Evolutionary conservation across 2,113 vertebrate genomes (phyloP).

Genomic region (Istiophorus platypterus): DNA sequence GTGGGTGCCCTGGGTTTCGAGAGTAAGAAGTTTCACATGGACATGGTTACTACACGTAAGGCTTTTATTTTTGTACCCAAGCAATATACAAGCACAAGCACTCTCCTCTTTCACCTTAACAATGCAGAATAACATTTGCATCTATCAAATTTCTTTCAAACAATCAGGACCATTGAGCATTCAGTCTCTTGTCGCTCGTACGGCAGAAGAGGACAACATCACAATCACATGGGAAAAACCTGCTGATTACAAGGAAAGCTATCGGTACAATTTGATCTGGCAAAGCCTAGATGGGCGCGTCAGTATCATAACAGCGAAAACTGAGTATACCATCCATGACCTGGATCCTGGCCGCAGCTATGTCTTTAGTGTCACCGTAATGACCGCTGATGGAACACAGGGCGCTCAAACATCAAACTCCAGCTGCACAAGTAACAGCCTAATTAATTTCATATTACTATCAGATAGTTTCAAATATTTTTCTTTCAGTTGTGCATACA

Average conservation of each 20-base stretch:
- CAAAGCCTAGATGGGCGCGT: accelerated
- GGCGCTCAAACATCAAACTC: neutral
- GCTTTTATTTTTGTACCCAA: neutral
- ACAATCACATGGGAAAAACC: constrained; percentile 70
- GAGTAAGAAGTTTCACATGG: constrained; percentile 37
- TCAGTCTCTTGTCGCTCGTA: neutral
- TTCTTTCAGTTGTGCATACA: neutral
- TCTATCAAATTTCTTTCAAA: constrained; percentile 5
- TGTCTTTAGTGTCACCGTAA: constrained; percentile 72
- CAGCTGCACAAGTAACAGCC: constrained; percentile 80
- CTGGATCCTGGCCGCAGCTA: constrained; percentile 81
- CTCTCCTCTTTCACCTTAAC: neutral
- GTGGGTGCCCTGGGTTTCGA: constrained; percentile 46
- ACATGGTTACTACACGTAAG: constrained; percentile 76
- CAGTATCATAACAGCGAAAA: accelerated
- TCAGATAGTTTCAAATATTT: neutral
- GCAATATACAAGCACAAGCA: neutral
- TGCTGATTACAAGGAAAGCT: constrained; percentile 41
- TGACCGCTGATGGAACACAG: constrained; percentile 55
- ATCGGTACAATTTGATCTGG: constrained; percentile 62
- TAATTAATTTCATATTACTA: neutral
- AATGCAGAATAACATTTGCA: neutral
- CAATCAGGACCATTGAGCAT: constrained; percentile 67
- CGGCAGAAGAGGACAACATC: constrained; percentile 17
- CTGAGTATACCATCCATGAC: accelerated